Conservation (phyloP, 2,888 invertebrate genomes). For the Galerucella nymphaeae region DNA sequence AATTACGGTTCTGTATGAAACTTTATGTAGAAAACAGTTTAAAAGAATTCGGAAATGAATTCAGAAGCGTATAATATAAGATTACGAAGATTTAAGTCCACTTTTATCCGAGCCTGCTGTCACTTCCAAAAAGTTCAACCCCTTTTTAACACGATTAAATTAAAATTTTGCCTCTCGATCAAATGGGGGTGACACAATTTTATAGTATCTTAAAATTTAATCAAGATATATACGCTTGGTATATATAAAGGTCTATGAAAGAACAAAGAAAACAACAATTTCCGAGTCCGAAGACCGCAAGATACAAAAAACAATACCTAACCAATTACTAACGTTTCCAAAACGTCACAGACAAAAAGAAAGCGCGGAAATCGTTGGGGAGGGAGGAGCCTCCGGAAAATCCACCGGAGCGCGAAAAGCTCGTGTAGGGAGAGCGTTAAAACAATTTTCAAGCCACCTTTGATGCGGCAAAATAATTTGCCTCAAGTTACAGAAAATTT, state of each 20-base stretch:
- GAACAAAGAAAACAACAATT: slow-evolving; percentile 25
- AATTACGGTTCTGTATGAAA: slow-evolving; percentile 20
- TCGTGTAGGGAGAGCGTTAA: slow-evolving; percentile 59
- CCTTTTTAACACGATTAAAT: slow-evolving; percentile 39
- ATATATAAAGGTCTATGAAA: neutral
- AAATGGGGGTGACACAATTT: slow-evolving; percentile 13
- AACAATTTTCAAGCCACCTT: slow-evolving; percentile 57
- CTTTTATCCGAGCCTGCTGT: slow-evolving; percentile 46
- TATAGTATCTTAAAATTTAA: no score
- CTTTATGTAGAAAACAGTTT: slow-evolving; percentile 33
- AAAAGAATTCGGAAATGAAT: slow-evolving; percentile 38
- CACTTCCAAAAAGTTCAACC: slow-evolving; percentile 45
- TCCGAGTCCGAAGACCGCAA: slow-evolving; percentile 12
- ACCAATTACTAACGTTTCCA: slow-evolving; percentile 41
- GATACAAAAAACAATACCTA: slow-evolving; percentile 40
- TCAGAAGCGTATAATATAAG: slow-evolving; percentile 31
- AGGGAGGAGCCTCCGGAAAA: slow-evolving; percentile 26
- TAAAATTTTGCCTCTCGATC: slow-evolving; percentile 35
- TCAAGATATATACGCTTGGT: neutral
- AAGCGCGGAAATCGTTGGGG: slow-evolving; percentile 31
- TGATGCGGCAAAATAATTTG: slow-evolving; percentile 56
- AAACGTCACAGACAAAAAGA: slow-evolving; percentile 38
- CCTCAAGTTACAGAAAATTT: slow-evolving; percentile 61
- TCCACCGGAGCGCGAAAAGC: slow-evolving; percentile 42
- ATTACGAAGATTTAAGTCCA: slow-evolving; percentile 44